Base-by-base conservation (phyloP, 2,888 invertebrate genomes). In the Linnaemya vulpina region DNA sequence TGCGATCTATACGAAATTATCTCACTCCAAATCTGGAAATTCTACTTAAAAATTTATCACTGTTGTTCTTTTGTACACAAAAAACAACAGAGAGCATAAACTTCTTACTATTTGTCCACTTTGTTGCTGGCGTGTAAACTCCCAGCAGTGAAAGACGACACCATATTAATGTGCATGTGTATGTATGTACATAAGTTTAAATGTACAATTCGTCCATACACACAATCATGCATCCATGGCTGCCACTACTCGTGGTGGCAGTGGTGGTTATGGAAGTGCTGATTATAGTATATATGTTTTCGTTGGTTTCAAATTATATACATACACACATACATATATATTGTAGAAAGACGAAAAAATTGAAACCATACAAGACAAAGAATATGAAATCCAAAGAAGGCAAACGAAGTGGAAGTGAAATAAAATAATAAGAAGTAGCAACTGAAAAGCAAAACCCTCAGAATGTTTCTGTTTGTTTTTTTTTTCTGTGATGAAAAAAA, bases 291-390 rank as follows among this genome's bases (percentile, higher is more conserved):
- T 63, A 11, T 20, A 30, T n/a, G 62, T 62, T 68, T 46, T 58
- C 60, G 35, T 51, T 53, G 38, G 15, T 60, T 63, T 62, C 53
- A 77, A 78, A 78, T 35, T 35, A 7, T 35, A 35, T 7, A 35
- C 4, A 35, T 35, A 38, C 11, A 40, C 3, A 40, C 1, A 40
- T 40, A 40, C 11, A 30, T 30, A 30, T 30, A 30, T 51, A 53
- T n/a, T n/a, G n/a, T 55, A 77, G 51, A 53, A 25, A 60, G 49
- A 65, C 55, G 17, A 73, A 73, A 43, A 63, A 53, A 43, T 30
- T 70, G 70, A 82, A 82, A 76, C 75, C 82, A 49, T 76, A 71
- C 30, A 71, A 75, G 68, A 51, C 68, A 78, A 62, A 78, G 58
- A 78, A 53, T 25, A 20, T 62, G 30, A 70, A 78, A 68, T 70